Evolutionary conservation across 2,888 invertebrate genomes (phyloP), one percentile per base, ranked within the genome.

Genomic region (Phymatocera aterrima): DNA sequence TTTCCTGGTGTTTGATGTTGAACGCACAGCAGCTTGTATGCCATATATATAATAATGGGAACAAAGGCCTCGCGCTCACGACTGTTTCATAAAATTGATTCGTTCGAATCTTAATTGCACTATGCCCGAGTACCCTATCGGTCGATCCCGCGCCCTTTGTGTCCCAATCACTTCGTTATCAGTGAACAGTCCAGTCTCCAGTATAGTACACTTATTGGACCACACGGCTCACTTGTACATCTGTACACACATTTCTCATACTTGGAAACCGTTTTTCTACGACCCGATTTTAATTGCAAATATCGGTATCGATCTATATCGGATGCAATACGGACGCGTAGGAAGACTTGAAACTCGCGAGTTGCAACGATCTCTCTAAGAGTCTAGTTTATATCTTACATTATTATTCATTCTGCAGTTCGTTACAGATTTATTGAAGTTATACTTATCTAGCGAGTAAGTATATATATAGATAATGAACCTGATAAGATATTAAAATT

Each of bases 61-160:
- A 10, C 61, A 64, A 64, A 64, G 61, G 61, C 37, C 61, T 64
- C 61, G 8, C 12, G 28, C 10, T 37, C 18, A 37, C n/a, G n/a
- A n/a, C n/a, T 37, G 18, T 64, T 37, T 18, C 37, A 64, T 68
- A n/a, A 24, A 68, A 68, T 68, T 68, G 43, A 43, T 68, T 15
- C 6, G 46, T 12, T 21, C 28, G 28, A 68, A 46, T 68, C 46
- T 68, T 68, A 68, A 68, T 68, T 28, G 46, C 31, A 68, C 31
- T 68, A 15, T 64, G 61, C 10, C 18, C 31, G 37, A 15, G n/a
- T 34, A 18, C 61, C n/a, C n/a, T 34, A 64, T 64, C 61, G 37
- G 37, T 10, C 61, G 61, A 64, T 37, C 34, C 61, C 61, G 61
- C 61, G 37, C 61, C 37, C 61, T 64, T 64, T 37, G 61, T 64